Conservation (phyloP, 2,113 vertebrate species). For the Pagrus major region DNA sequence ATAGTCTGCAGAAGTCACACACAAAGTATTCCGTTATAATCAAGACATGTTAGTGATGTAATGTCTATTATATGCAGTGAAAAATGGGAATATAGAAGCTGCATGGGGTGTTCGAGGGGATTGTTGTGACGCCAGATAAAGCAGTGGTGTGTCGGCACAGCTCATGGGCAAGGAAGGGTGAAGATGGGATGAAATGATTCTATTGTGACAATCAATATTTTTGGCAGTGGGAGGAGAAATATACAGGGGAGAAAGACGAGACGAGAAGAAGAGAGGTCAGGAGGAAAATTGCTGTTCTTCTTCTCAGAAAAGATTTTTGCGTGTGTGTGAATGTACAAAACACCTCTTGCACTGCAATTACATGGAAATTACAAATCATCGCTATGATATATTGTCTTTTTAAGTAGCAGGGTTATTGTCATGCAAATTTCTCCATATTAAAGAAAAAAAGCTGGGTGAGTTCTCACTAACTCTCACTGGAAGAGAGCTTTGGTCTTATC, state of each 20-base stretch:
- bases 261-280: neutral
- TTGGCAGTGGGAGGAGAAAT: conserved; percentile 16
- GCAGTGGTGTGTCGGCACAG: neutral
- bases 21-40: conserved; percentile 18
- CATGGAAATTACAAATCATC: neutral
- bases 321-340: neutral
- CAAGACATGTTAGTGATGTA: neutral
- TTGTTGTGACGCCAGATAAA: conserved; percentile 11
- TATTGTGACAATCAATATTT: conserved; percentile 27
- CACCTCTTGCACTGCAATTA: neutral
- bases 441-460: too few relatives aligned
- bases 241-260: neutral
- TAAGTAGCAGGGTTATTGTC: neutral
- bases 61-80: neutral
- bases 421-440: neutral
- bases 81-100: neutral
- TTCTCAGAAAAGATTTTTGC: neutral
- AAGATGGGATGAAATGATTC: conserved; percentile 32
- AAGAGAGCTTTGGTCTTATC: neutral
- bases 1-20: neutral
- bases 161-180: neutral
- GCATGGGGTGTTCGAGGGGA: conserved; percentile 10
- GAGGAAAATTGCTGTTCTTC: neutral
- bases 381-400: neutral
- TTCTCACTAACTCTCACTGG: neutral